Conservation (phyloP, 2,113 vertebrate species). For the Corynorhinus townsendii region DNA sequence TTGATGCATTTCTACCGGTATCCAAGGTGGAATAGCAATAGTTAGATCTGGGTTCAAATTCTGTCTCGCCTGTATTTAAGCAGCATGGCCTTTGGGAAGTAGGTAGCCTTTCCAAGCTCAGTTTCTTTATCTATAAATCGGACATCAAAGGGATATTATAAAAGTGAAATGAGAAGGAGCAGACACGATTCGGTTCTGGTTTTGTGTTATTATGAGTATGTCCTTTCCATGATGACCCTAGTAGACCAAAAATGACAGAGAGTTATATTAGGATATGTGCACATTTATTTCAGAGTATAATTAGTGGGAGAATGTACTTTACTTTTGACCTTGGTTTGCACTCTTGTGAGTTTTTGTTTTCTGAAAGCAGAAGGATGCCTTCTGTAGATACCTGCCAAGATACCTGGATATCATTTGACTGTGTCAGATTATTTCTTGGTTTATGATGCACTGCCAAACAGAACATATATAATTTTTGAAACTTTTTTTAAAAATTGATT, state of each 20-base stretch:
- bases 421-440: neutral
- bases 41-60: neutral
- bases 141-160: neutral
- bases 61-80: neutral
- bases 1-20: neutral
- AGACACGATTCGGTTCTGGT: neutral
- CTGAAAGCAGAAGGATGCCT: neutral
- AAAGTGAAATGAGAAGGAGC: neutral
- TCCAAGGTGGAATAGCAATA: neutral
- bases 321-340: neutral
- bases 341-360: neutral
- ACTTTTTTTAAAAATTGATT: no score
- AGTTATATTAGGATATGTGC: neutral
- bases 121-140: neutral
- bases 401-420: neutral
- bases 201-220: neutral
- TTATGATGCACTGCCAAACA: neutral
- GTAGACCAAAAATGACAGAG: neutral
- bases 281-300: slow-evolving; percentile 2
- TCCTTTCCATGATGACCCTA: neutral
- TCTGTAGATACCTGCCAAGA: neutral
- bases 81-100: neutral
- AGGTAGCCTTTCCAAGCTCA: neutral
- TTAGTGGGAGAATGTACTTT: neutral
- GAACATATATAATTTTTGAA: neutral